Conservation (phyloP, 2,888 invertebrate genomes). For the Encarsia formosa region DNA sequence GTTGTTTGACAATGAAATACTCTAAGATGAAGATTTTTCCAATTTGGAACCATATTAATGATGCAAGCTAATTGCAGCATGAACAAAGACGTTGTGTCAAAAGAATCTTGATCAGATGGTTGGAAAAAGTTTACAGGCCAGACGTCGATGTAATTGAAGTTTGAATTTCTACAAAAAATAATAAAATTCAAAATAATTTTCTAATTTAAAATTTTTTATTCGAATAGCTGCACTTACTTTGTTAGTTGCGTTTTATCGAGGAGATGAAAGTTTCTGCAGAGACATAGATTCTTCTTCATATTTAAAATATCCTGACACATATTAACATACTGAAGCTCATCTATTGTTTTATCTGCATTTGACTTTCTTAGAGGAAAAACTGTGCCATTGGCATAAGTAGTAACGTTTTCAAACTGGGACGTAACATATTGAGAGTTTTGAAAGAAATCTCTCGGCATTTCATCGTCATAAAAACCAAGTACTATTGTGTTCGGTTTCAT, state of each 20-base stretch:
- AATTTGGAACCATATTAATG: conserved; percentile 82
- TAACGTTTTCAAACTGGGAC: conserved; percentile 54
- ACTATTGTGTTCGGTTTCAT: conserved; percentile 99
- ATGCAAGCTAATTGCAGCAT: conserved; percentile 96
- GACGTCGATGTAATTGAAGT: conserved; percentile 84
- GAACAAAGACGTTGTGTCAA: conserved; percentile 89
- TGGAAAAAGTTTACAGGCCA: conserved; percentile 93
- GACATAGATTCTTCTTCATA: conserved; percentile 90
- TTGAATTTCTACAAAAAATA: conserved; percentile 52
- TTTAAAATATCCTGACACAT: conserved; percentile 84
- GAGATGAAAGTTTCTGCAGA: conserved; percentile 86
- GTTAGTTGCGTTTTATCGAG: conserved; percentile 75
- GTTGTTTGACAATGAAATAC: conserved; percentile 76
- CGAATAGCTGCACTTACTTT: conserved; percentile 54
- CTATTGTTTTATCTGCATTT: conserved; percentile 51
- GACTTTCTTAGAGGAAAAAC: conserved; percentile 57
- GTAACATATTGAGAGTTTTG: conserved; percentile 52
- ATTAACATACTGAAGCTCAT: conserved; percentile 69
- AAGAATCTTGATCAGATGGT: conserved; percentile 72
- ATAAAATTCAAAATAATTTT: conserved; percentile 12
- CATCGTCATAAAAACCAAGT: conserved; percentile 86
- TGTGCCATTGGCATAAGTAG: conserved; percentile 46
- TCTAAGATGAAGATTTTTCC: conserved; percentile 82
- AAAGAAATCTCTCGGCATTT: conserved; percentile 74
- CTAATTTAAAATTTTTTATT: background rate